These are phyloP conservation scores for Calliscelio sp. DNA, from an alignment of 2,888 invertebrate species.

Conservation along the genomic window DNA sequence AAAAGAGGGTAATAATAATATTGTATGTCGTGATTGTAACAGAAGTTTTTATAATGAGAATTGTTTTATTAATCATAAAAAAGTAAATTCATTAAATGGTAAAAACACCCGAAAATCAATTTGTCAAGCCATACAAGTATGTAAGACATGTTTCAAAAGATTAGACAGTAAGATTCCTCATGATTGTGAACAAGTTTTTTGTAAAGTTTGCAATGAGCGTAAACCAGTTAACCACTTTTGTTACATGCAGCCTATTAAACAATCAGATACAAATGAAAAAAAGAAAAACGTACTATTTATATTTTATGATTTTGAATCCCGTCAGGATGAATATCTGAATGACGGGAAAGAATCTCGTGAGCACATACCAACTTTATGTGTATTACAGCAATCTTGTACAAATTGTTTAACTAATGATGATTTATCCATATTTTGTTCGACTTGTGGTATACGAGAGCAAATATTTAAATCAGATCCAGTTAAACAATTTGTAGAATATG, in stretches of 20 bases:
- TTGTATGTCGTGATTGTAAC: constrained; percentile 9
- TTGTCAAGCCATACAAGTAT: neutral
- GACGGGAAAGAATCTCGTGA: neutral
- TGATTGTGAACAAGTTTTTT: neutral
- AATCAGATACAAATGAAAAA: neutral
- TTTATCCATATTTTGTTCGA: neutral
- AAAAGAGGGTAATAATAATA: neutral
- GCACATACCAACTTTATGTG: constrained; percentile 11
- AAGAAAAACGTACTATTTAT: no score
- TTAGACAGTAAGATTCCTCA: neutral
- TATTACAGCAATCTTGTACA: neutral
- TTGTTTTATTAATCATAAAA: constrained; percentile 11
- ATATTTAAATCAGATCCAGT: constrained; percentile 36
- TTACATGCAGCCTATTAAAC: constrained; percentile 39
- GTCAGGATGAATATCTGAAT: constrained; percentile 30
- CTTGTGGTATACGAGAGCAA: constrained; percentile 38
- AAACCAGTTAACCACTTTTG: constrained; percentile 25
- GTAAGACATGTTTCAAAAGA: neutral
- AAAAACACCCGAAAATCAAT: neutral
- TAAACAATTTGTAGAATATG: constrained; percentile 46
- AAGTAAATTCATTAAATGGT: neutral
- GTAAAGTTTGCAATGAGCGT: neutral
- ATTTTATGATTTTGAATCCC: no score
- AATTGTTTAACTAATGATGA: neutral
- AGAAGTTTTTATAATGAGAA: neutral